phyloP scores from a whole-genome alignment of 1,140 invertebrate species.

The Oedothorax gibbosus region DNA sequence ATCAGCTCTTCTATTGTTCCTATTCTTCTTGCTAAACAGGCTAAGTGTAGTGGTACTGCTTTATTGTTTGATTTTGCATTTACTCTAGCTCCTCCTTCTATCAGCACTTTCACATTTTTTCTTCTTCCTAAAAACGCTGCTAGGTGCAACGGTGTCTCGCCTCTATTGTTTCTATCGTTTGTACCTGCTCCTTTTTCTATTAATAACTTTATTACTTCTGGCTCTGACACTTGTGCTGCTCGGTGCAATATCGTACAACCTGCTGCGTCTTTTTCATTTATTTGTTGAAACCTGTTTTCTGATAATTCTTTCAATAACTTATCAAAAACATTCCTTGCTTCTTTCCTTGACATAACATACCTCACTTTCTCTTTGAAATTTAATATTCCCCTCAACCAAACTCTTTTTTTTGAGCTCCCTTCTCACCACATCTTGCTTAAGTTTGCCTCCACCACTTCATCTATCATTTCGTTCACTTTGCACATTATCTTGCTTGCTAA shows the following conservation, averaged over 20 bases:
- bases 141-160: constrained; percentile 3
- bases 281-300: constrained; percentile 1
- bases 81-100: constrained; percentile 11
- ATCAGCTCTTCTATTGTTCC: too few relatives aligned
- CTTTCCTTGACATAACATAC: not conserved
- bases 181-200: constrained; percentile 25
- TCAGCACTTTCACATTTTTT: constrained; percentile 20
- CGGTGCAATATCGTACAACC: constrained; percentile 13
- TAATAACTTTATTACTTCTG: constrained; percentile 19
- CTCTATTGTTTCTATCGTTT: not conserved
- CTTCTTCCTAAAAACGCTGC: not conserved
- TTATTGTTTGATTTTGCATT: constrained; percentile 3
- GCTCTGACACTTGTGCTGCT: not conserved
- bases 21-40: too few relatives aligned
- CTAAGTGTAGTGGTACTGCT: too few relatives aligned
- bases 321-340: too few relatives aligned
- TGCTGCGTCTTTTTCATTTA: constrained; percentile 5
- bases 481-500: too few relatives aligned
- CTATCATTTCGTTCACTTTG: too few relatives aligned
- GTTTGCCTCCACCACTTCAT: too few relatives aligned
- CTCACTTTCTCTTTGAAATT: not conserved
- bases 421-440: too few relatives aligned
- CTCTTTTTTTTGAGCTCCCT: too few relatives aligned
- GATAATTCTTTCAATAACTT: constrained; percentile 6
- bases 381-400: not conserved